A percentile compares a stretch with the other conserved stretches of the same genome.
These are phyloP conservation scores for Bryconaethiops microstoma DNA, from an alignment of 2,797 vertebrate species.

Conservation along the genomic window DNA sequence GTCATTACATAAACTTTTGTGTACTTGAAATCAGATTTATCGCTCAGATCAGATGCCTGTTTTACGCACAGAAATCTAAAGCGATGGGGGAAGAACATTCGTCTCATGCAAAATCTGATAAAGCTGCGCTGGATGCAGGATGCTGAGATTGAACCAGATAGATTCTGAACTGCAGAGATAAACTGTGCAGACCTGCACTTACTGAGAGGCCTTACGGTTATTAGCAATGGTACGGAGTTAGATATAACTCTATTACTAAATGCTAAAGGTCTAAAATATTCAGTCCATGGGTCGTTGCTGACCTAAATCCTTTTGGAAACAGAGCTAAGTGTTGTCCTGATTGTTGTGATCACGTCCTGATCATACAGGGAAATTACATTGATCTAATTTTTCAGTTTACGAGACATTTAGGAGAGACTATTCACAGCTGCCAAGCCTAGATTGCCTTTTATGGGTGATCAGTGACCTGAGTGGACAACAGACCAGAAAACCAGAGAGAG, in stretches of 20 bases:
- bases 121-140: not conserved
- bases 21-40: not conserved
- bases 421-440: slow-evolving; percentile 1
- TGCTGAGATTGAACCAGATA: not conserved
- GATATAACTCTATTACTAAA: not conserved
- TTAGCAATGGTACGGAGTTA: not conserved
- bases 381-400: not conserved
- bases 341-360: slow-evolving; percentile 7
- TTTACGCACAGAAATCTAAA: not conserved
- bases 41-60: not conserved
- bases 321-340: not conserved
- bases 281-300: not conserved
- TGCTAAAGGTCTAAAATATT: not conserved
- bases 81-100: not conserved
- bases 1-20: not conserved
- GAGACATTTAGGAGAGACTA: not conserved
- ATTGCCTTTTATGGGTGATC: not conserved
- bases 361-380: not conserved
- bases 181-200: not conserved
- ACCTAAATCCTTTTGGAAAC: slow-evolving; percentile 26
- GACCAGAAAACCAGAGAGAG: not conserved
- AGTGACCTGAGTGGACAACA: not conserved
- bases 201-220: not conserved
- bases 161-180: not conserved
- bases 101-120: not conserved